A percentile compares a stretch with the other conserved stretches of the same genome.
phyloP scores from a whole-genome alignment of 2,113 vertebrate species.

The Jacana jacana region DNA sequence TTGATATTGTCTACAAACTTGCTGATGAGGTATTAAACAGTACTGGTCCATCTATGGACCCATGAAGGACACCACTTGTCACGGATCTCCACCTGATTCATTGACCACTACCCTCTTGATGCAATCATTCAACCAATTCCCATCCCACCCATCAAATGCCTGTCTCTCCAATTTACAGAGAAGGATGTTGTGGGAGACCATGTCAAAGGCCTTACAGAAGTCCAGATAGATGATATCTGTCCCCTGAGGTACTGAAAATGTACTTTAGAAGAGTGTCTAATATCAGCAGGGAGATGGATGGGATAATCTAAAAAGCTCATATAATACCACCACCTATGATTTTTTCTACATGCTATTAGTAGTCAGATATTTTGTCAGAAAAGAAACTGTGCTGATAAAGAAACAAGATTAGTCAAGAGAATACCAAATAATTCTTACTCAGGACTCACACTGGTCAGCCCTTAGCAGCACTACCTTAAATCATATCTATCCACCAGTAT shows the following conservation, averaged over 20 bases:
- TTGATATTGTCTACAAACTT: background rate
- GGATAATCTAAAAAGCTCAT: constrained; percentile 1
- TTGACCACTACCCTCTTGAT: background rate
- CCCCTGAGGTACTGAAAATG: background rate
- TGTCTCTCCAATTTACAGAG: background rate
- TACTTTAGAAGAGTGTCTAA: background rate
- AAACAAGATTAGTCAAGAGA: constrained; percentile 17
- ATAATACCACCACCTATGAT: background rate
- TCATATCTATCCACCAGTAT: background rate
- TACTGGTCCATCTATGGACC: background rate
- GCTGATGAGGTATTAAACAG: background rate
- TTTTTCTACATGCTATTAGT: background rate
- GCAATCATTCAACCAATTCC: background rate
- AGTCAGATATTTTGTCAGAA: constrained; percentile 17
- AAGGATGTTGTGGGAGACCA: background rate
- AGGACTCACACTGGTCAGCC: background rate
- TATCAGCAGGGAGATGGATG: background rate
- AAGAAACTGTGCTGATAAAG: background rate
- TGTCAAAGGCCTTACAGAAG: background rate
- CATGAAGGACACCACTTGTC: background rate
- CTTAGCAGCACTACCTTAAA: background rate
- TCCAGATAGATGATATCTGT: background rate
- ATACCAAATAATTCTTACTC: background rate
- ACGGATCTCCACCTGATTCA: background rate
- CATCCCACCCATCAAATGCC: background rate